phyloP scores from a whole-genome alignment of 2,888 invertebrate genomes.

The Thymelicus lineola region DNA sequence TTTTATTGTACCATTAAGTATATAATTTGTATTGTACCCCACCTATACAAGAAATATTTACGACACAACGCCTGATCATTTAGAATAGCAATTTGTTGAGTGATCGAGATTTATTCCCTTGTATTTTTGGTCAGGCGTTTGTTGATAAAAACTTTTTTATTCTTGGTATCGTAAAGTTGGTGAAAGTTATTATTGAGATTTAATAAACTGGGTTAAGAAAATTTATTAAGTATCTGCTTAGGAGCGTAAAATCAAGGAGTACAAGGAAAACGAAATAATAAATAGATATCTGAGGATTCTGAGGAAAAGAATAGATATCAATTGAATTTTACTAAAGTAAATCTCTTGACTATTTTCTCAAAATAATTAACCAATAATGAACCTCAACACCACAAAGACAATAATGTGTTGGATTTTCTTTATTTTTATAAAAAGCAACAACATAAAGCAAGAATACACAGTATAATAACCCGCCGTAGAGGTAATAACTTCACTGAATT shows the following conservation, averaged over 20 bases:
- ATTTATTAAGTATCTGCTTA: too few species aligned
- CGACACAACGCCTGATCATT: constrained; percentile 59
- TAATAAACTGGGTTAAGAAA: too few species aligned
- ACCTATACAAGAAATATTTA: constrained; percentile 48
- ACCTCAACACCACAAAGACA: not conserved
- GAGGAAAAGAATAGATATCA: too few species aligned
- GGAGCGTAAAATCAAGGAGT: too few species aligned
- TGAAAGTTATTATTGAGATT: too few species aligned
- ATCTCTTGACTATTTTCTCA: too few species aligned
- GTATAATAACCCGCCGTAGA: not conserved
- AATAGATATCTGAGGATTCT: too few species aligned
- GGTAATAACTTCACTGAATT: constrained; percentile 1
- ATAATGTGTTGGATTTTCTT: not conserved
- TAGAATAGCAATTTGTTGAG: constrained; percentile 58
- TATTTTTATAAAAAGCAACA: not conserved
- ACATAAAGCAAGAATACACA: constrained; percentile 1
- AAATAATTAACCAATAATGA: too few species aligned
- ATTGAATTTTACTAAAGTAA: too few species aligned
- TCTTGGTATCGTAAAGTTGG: too few species aligned
- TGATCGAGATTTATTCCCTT: constrained; percentile 10
- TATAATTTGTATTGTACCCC: constrained; percentile 56
- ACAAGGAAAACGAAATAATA: too few species aligned
- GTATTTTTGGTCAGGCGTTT: constrained; percentile 16
- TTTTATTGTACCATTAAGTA: constrained; percentile 71
- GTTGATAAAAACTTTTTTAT: too few species aligned